These are phyloP conservation scores for Champsocephalus esox DNA, from an alignment of 2,797 vertebrate species.

Conservation along the genomic window DNA sequence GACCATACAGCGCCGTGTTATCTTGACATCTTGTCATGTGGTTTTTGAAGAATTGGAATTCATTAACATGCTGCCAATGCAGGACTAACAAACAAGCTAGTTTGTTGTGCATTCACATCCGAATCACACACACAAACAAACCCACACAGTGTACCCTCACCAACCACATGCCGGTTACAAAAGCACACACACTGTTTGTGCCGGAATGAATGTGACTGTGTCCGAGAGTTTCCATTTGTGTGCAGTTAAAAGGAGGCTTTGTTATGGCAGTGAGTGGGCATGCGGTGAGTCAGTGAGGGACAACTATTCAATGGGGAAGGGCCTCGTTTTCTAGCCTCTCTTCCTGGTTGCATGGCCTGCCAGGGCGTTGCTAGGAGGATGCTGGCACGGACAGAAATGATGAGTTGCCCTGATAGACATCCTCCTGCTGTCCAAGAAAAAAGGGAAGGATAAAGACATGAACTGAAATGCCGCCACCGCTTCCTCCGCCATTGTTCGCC, in stretches of 20 bases:
- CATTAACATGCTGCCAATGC: neutral
- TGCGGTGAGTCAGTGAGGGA: constrained; percentile 59
- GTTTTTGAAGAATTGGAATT: constrained; percentile 31
- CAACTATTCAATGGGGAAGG: constrained; percentile 56
- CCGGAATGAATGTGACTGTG: constrained; percentile 40
- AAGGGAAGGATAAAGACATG: constrained; percentile 59
- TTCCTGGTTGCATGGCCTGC: constrained; percentile 56
- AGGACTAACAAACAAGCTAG: constrained; percentile 7
- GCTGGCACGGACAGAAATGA: constrained; percentile 61
- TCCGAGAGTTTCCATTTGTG: constrained; percentile 56
- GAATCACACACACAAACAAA: constrained; percentile 12
- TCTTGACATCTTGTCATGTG: constrained; percentile 36
- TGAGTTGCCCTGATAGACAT: constrained; percentile 66
- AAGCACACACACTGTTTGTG: constrained; percentile 50
- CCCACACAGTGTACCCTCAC: constrained; percentile 12
- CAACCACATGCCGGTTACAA: constrained; percentile 38
- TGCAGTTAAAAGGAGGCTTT: constrained; percentile 58
- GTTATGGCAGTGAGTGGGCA: constrained; percentile 56
- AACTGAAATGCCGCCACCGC: constrained; percentile 70
- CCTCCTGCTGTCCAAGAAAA: constrained; percentile 59
- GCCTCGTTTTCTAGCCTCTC: constrained; percentile 53
- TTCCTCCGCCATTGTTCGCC: constrained; percentile 50
- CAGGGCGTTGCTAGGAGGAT: constrained; percentile 68
- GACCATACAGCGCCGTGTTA: neutral
- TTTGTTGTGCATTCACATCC: constrained; percentile 2